Evolutionary conservation across 2,888 invertebrate genomes (phyloP).

Genomic region (Pollenia amentaria): DNA sequence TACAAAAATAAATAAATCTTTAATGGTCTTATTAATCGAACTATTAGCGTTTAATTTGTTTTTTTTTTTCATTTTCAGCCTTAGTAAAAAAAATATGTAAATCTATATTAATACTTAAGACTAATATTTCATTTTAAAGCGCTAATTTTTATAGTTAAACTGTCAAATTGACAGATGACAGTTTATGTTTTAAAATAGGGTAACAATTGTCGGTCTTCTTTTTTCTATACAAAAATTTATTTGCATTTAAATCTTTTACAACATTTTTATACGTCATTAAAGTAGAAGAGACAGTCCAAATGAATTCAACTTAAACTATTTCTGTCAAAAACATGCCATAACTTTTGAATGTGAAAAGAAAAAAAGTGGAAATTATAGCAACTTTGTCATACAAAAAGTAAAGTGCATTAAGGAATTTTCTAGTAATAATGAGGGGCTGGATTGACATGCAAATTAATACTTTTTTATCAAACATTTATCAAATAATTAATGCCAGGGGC

Average conservation of each 20-base stretch:
- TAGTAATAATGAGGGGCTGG: too few species aligned
- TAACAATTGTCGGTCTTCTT: slow-evolving; percentile 70
- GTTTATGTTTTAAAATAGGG: slow-evolving; percentile 76
- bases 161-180: slow-evolving; percentile 83
- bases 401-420: background rate
- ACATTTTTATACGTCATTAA: slow-evolving; percentile 79
- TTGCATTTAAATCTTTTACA: slow-evolving; percentile 63
- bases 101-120: slow-evolving; percentile 33
- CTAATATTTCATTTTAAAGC: slow-evolving; percentile 48
- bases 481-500: too few species aligned
- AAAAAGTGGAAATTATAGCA: slow-evolving; percentile 18
- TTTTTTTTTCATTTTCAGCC: background rate
- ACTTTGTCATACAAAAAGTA: slow-evolving; percentile 22
- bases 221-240: slow-evolving; percentile 55
- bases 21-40: slow-evolving; percentile 73
- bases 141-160: slow-evolving; percentile 80
- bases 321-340: slow-evolving; percentile 78
- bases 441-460: too few species aligned
- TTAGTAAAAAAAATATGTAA: slow-evolving; percentile 16
- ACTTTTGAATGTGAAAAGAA: slow-evolving; percentile 29
- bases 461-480: too few species aligned
- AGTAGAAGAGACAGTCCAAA: background rate
- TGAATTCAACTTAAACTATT: slow-evolving; percentile 71
- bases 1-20: slow-evolving; percentile 20
- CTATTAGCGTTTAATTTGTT: slow-evolving; percentile 71